Conservation (phyloP, 2,113 vertebrate genomes). For the Glareola pratincola region DNA sequence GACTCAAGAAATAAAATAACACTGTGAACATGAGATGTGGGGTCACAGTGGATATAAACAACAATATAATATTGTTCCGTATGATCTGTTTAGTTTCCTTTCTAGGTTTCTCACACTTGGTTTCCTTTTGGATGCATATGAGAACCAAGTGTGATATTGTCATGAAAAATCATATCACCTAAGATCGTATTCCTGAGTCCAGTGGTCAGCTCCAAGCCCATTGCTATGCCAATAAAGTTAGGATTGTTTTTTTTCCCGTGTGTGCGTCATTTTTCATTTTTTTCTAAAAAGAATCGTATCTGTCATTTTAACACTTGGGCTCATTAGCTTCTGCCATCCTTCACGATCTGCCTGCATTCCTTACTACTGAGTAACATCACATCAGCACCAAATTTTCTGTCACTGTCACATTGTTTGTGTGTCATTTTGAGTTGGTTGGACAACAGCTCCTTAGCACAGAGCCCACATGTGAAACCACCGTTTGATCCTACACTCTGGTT, state of each 20-base stretch:
- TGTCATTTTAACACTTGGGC: not conserved
- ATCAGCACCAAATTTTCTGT: not conserved
- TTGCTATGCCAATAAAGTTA: not conserved
- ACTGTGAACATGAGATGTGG: not conserved
- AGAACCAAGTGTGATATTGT: not conserved
- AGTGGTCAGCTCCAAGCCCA: not conserved
- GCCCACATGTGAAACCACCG: not conserved
- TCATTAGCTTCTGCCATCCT: not conserved
- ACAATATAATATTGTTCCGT: not conserved
- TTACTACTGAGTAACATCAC: not conserved
- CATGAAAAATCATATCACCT: not conserved
- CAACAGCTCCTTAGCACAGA: not conserved
- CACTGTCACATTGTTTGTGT: not conserved
- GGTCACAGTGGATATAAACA: not conserved
- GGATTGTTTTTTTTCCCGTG: not conserved
- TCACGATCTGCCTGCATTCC: not conserved
- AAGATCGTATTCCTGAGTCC: not conserved
- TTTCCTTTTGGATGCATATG: not conserved
- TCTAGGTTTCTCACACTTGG: not conserved
- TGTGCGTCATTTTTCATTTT: not conserved
- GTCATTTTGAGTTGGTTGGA: not conserved
- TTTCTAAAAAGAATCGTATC: not conserved
- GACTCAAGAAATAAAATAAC: not conserved
- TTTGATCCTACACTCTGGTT: conserved; percentile 9
- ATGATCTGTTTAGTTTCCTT: not conserved